Percentiles rank a stretch among this genome's conserved stretches.
These are phyloP conservation scores for Crossocerus cetratus DNA, from an alignment of 2,888 invertebrate species.

Conservation along the genomic window DNA sequence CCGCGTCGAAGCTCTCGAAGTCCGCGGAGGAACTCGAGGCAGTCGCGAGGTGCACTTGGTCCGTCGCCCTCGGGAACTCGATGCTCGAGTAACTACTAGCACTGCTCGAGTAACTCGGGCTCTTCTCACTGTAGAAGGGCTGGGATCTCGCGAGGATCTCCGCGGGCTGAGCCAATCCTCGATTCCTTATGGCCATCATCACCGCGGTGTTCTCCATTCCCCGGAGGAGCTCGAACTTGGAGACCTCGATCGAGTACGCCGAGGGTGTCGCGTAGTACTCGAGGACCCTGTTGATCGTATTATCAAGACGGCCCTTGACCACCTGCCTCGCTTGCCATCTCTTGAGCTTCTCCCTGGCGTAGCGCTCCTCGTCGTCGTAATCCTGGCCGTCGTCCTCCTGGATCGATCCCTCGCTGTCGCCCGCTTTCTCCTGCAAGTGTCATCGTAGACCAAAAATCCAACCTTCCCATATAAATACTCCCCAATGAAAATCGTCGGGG, in stretches of 20 bases:
- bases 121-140: conserved; percentile 39
- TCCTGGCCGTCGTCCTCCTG: conserved; percentile 63
- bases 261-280: conserved; percentile 80
- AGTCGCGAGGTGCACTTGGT: conserved; percentile 28
- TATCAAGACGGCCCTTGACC: conserved; percentile 83
- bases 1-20: conserved; percentile 37
- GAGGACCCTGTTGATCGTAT: conserved; percentile 83
- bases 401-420: conserved; percentile 37
- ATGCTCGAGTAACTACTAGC: conserved; percentile 20
- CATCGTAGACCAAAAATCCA: too few species aligned
- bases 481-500: too few species aligned
- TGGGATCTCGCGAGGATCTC: conserved; percentile 51
- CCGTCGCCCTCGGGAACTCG: neutral
- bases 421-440: conserved; percentile 26
- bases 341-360: conserved; percentile 69
- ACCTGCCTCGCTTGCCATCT: conserved; percentile 84
- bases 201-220: conserved; percentile 85
- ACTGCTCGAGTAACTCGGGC: conserved; percentile 30
- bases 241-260: conserved; percentile 71
- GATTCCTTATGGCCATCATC: conserved; percentile 85
- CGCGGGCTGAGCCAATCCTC: conserved; percentile 79
- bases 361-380: conserved; percentile 63
- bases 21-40: conserved; percentile 28
- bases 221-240: conserved; percentile 68
- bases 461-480: too few species aligned